Evolutionary conservation across 2,797 vertebrate species (phyloP).

Genomic region (Acipenser transmontanus): DNA sequence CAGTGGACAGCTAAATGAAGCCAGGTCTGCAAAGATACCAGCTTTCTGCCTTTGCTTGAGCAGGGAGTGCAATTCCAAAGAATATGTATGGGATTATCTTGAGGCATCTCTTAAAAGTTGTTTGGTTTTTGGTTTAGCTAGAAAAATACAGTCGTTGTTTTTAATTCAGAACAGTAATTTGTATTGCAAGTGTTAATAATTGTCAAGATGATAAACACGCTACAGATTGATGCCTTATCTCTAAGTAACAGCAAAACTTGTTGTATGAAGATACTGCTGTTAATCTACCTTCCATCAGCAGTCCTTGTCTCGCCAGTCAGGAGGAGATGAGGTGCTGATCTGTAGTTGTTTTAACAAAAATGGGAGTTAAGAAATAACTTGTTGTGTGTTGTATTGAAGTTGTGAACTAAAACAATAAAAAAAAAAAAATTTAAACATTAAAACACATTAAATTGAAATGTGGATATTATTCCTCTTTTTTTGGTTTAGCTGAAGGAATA

Average conservation of each 20-base stretch:
- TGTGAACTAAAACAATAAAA: no score
- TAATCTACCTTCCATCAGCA: neutral
- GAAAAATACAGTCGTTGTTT: neutral
- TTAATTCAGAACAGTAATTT: neutral
- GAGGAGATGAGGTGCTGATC: neutral
- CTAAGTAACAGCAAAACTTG: neutral
- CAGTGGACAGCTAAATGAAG: no score
- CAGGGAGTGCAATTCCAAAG: neutral
- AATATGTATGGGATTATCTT: neutral
- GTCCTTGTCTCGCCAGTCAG: neutral
- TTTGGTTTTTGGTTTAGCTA: no score
- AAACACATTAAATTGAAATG: no score
- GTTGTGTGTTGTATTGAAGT: neutral
- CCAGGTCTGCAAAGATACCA: no score
- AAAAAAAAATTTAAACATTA: neutral
- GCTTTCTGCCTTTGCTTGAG: no score
- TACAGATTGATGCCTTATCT: neutral
- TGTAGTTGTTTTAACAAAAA: neutral
- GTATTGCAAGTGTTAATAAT: neutral
- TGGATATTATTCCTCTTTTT: no score
- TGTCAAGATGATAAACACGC: neutral
- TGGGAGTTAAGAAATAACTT: neutral
- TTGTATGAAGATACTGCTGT: neutral
- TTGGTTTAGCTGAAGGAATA: no score
- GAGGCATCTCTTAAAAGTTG: no score